Conservation (phyloP, 2,113 vertebrate species). For the Megaceryle maxima region DNA sequence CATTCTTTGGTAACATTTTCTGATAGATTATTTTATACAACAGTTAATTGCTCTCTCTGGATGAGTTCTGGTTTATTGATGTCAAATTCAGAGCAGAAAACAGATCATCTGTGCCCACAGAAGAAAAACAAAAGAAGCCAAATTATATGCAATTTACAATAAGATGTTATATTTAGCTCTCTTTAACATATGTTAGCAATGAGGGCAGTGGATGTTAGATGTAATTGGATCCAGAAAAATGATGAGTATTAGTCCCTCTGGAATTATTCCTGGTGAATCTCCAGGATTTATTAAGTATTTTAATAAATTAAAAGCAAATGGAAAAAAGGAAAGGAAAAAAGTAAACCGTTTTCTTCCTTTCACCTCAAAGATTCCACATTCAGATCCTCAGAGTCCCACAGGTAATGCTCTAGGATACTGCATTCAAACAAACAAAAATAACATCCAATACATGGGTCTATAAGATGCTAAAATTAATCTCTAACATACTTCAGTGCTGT, state of each 20-base stretch:
- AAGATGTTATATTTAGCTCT: constrained; percentile 20
- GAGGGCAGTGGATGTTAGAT: constrained; percentile 18
- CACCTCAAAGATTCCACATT: not conserved
- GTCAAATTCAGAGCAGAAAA: constrained; percentile 22
- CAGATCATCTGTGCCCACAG: not conserved
- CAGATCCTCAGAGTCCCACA: not conserved
- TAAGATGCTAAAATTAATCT: not conserved
- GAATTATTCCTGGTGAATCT: not conserved
- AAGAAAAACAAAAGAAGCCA: constrained; percentile 21
- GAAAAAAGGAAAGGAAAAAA: not conserved
- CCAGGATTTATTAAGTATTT: constrained; percentile 9
- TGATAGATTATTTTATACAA: not conserved
- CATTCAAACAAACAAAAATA: not conserved
- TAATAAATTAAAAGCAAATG: constrained; percentile 10
- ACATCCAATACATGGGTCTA: not conserved
- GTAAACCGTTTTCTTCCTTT: not conserved
- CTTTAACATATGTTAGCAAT: constrained; percentile 17
- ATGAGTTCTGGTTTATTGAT: not conserved
- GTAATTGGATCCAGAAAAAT: constrained; percentile 37
- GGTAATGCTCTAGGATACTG: not conserved
- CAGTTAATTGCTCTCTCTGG: not conserved
- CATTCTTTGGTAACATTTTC: not conserved
- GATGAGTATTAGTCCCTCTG: constrained; percentile 1
- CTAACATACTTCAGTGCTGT: not conserved
- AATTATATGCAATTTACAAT: not conserved